Evolutionary conservation across 2,888 invertebrate species (phyloP), one percentile per base, ranked within the genome.

Genomic region (Bombyx huttoni): DNA sequence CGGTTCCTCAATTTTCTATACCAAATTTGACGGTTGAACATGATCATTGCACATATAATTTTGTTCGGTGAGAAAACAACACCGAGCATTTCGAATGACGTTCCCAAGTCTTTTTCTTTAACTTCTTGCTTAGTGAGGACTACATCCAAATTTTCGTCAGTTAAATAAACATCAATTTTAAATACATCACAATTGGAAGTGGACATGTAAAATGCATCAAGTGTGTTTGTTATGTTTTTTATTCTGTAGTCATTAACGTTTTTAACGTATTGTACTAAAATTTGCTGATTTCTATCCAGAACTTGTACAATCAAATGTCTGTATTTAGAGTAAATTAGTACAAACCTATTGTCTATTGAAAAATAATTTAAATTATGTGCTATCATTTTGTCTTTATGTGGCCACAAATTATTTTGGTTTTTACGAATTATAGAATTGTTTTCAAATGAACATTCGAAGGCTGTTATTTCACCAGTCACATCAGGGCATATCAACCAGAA

Each of bases 161-260:
- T 40, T 6, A 69, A n/a, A 12, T 9, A 53, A 13, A 71, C 58
- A 50, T 64, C 58, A 12, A 83, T 55, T 66, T 67, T 74, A 55
- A 68, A 84, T 46, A 83, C 59, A 51, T 73, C 68, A 49, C 67
- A 63, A 61, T 85, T 81, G 1, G 73, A 52, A 5, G 80, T 82
- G 10, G 69, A 60, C 8, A 81, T 40, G 54, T 71, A 77, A 52
- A 76, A 60, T 1, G 55, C 58, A 47, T 70, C 56, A 1, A 57
- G 52, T 1, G 60, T 53, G 49, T 69, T 67, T 5, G 57, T 62
- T 13, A 87, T 67, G 48, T 62, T 63, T 40, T 76, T 67, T 51
- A 87, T 80, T 65, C 66, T 70, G 47, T 77, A 60, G 61, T 87
- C 87, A 64, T 83, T 84, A 0, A 86, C 54, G 54, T 79, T 79